A percentile compares a stretch with the other conserved stretches of the same genome.
phyloP scores from a whole-genome alignment of 2,113 vertebrate genomes.

The Pluvialis apricaria region DNA sequence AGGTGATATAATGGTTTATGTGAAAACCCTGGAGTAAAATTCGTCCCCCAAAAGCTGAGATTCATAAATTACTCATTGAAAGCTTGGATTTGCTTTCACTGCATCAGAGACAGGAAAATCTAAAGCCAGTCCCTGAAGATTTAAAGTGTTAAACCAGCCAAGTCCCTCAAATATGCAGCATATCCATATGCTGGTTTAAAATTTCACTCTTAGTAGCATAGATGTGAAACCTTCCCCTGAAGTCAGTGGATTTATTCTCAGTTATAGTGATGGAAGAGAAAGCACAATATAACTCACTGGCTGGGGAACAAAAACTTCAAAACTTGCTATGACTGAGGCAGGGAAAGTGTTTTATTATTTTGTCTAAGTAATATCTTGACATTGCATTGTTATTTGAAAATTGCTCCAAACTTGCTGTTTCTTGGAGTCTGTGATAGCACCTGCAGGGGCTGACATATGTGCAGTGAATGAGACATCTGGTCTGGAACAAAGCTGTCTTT shows the following conservation, averaged over 20 bases:
- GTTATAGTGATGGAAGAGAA: neutral
- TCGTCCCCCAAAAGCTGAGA: neutral
- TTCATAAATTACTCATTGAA: neutral
- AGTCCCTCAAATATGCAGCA: neutral
- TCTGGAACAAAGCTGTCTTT: constrained; percentile 52
- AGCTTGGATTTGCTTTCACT: neutral
- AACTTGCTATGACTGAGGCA: neutral
- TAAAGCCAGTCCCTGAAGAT: neutral
- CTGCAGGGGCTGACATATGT: constrained; percentile 37
- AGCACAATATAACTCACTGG: neutral
- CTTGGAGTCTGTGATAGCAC: constrained; percentile 6
- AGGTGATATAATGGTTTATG: neutral
- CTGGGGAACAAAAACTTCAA: neutral
- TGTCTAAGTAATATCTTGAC: constrained; percentile 1
- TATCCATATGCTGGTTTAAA: neutral
- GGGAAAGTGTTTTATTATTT: neutral
- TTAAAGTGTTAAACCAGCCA: neutral
- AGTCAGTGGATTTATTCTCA: neutral
- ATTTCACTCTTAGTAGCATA: neutral
- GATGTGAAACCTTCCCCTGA: neutral
- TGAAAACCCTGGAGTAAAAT: neutral
- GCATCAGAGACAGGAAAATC: neutral
- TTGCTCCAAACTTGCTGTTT: constrained; percentile 11
- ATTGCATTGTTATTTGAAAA: constrained; percentile 23
- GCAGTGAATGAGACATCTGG: constrained; percentile 22